These are phyloP conservation scores for Lagenorhynchus albirostris DNA, from an alignment of 2,113 vertebrate genomes.

Conservation along the genomic window DNA sequence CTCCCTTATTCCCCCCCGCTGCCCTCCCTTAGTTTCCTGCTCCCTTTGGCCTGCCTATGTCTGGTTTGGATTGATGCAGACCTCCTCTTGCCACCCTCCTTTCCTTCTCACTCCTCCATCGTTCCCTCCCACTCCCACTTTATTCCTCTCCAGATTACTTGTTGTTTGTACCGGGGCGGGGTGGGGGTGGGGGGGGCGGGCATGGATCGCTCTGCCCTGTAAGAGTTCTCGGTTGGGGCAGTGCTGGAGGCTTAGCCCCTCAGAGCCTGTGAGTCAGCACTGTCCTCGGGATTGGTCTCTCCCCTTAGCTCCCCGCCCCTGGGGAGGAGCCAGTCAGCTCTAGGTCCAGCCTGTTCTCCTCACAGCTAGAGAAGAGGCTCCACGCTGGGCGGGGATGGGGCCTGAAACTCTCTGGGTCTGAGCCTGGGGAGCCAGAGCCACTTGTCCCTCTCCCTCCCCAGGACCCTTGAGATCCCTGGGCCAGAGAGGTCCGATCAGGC, in stretches of 20 bases:
- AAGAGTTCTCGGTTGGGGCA: neutral
- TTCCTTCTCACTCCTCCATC: neutral
- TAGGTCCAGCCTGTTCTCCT: constrained; percentile 62
- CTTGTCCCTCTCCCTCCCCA: neutral
- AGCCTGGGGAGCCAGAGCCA: neutral
- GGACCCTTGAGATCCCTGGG: constrained; percentile 40
- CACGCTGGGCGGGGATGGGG: constrained; percentile 53
- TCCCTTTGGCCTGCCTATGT: neutral
- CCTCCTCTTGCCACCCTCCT: constrained; percentile 25
- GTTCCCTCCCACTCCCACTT: neutral
- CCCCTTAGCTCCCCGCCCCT: neutral
- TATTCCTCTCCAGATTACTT: neutral
- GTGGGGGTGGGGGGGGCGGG: neutral
- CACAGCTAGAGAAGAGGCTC: constrained; percentile 46
- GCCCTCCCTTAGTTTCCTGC: constrained; percentile 31
- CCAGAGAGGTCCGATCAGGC: constrained; percentile 10
- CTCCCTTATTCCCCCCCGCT: constrained; percentile 9
- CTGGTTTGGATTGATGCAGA: constrained; percentile 20
- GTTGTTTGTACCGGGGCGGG: neutral
- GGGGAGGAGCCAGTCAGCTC: constrained; percentile 59
- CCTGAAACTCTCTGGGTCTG: constrained; percentile 18
- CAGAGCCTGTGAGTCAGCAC: constrained; percentile 84
- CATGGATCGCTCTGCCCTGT: neutral
- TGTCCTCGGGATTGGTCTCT: constrained; percentile 64
- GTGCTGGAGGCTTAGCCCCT: constrained; percentile 35